phyloP scores from a whole-genome alignment of 2,113 vertebrate genomes.

The Colaptes auratus region DNA sequence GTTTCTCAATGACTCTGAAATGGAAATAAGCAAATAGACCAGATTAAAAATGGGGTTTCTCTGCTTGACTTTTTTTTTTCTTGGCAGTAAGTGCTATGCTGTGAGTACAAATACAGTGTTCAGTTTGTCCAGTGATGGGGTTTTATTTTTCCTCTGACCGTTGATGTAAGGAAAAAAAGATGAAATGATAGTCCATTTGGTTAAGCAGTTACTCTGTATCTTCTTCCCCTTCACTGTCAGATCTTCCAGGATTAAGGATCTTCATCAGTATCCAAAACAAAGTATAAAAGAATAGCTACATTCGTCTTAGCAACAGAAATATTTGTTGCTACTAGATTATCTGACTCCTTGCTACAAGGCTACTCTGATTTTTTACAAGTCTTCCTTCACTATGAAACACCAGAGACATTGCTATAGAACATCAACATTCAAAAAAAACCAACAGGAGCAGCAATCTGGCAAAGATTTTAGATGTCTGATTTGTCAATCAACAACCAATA shows the following conservation, averaged over 20 bases:
- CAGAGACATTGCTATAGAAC: not conserved
- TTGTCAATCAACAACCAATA: not conserved
- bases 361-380: not conserved
- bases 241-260: not conserved
- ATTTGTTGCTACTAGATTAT: not conserved
- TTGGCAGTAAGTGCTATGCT: not conserved
- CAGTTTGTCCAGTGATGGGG: not conserved
- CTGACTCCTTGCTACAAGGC: not conserved
- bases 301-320: not conserved
- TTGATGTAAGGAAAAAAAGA: not conserved
- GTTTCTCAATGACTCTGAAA: not conserved
- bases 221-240: not conserved
- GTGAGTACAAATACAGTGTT: not conserved
- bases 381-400: not conserved
- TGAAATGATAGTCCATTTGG: not conserved
- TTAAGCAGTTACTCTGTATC: not conserved
- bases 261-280: not conserved
- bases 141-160: not conserved
- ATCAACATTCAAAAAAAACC: not conserved
- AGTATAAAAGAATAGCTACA: not conserved
- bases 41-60: not conserved
- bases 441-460: not conserved
- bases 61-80: too few species aligned
- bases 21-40: not conserved
- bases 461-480: not conserved